Conservation (phyloP, 2,797 vertebrate genomes). For the Sebastes dallii region DNA sequence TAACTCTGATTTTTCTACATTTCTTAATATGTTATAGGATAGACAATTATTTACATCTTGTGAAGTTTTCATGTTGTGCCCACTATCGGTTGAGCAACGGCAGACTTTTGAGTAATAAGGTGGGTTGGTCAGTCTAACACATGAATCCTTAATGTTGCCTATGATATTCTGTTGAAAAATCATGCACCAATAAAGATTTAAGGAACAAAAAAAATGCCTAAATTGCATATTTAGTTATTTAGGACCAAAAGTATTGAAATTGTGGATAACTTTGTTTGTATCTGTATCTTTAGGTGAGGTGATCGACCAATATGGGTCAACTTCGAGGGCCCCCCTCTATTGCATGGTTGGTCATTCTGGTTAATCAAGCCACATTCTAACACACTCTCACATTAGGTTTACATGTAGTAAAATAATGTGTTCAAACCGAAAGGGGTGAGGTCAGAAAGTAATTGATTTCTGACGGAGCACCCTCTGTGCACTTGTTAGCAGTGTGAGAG, state of each 20-base stretch:
- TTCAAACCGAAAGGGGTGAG: fast-evolving
- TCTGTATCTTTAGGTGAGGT: background rate
- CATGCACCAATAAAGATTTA: too few species aligned
- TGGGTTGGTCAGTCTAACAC: background rate
- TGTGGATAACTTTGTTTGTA: background rate
- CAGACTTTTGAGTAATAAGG: too few species aligned
- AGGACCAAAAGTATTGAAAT: background rate
- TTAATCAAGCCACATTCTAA: background rate
- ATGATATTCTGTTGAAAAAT: too few species aligned
- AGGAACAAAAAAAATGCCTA: too few species aligned
- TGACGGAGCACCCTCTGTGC: background rate
- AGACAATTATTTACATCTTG: background rate
- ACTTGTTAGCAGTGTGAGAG: background rate
- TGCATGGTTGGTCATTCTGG: background rate
- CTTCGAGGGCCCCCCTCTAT: background rate
- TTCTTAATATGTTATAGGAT: background rate
- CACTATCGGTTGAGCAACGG: too few species aligned
- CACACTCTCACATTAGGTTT: background rate
- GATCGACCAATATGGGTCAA: background rate
- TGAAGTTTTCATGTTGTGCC: too few species aligned
- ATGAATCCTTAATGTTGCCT: background rate
- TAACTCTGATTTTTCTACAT: too few species aligned
- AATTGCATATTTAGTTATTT: background rate
- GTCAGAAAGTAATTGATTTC: background rate
- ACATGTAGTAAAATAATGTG: background rate